These are phyloP conservation scores for Oeneis ivallda DNA, from an alignment of 2,888 invertebrate genomes.

Conservation along the genomic window DNA sequence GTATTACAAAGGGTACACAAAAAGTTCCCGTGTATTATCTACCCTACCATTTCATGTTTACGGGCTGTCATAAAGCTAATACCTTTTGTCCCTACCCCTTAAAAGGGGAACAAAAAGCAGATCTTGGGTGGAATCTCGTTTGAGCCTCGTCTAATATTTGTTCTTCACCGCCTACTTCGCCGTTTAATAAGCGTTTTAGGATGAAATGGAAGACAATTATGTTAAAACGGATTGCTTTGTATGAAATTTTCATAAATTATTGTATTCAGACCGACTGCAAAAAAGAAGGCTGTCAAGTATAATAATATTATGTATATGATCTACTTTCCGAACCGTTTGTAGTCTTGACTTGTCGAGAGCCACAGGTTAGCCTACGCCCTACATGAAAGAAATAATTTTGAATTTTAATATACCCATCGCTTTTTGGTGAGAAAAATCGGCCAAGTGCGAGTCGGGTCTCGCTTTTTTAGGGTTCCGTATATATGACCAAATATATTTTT, in stretches of 20 bases:
- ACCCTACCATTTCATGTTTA: constrained; percentile 38
- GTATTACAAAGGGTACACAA: constrained; percentile 16
- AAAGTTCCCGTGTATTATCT: constrained; percentile 34
- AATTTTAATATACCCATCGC: too few species aligned
- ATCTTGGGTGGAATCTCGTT: constrained; percentile 35
- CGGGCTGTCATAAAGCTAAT: constrained; percentile 40
- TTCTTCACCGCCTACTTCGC: constrained; percentile 19
- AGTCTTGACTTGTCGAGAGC: too few species aligned
- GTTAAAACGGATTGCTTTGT: constrained; percentile 12
- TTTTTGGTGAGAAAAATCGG: too few species aligned
- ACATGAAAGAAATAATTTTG: too few species aligned
- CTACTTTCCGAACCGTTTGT: too few species aligned
- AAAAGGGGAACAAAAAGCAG: constrained; percentile 26
- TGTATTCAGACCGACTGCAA: background rate
- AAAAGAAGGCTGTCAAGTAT: background rate
- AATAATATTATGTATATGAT: too few species aligned
- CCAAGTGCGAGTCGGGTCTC: too few species aligned
- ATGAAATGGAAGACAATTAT: constrained; percentile 9
- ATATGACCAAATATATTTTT: too few species aligned
- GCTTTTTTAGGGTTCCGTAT: too few species aligned
- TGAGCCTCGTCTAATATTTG: constrained; percentile 32
- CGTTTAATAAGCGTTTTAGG: constrained; percentile 27
- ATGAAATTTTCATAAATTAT: constrained; percentile 1
- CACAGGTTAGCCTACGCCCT: too few species aligned
- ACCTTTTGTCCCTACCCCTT: constrained; percentile 30